Conservation (phyloP, 2,113 vertebrate species). For the Oenanthe melanoleuca region DNA sequence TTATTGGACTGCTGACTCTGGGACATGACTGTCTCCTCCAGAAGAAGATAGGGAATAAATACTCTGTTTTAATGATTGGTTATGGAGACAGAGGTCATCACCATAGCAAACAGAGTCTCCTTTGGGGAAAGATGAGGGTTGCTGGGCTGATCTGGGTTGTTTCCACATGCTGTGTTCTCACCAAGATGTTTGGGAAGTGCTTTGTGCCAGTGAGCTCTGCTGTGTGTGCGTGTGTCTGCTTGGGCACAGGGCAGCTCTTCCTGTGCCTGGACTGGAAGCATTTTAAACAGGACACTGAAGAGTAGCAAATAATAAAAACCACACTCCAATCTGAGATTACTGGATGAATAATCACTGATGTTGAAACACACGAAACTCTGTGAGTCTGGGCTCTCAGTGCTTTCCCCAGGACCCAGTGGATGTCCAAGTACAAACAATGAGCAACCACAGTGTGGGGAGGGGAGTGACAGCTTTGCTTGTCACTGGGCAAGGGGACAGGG, state of each 20-base stretch:
- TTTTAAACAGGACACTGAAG: not conserved
- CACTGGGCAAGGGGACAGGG: not conserved
- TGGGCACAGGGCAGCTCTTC: not conserved
- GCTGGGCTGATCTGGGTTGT: not conserved
- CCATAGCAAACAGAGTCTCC: not conserved
- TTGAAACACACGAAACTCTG: not conserved
- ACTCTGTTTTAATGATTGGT: not conserved
- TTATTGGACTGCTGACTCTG: not conserved
- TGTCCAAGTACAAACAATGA: not conserved
- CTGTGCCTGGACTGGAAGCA: not conserved
- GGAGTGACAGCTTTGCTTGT: not conserved
- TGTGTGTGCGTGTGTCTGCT: accelerated
- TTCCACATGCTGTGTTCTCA: not conserved
- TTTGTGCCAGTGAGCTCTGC: not conserved
- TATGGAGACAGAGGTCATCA: not conserved
- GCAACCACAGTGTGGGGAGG: not conserved
- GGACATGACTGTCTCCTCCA: not conserved
- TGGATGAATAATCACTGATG: slow-evolving; percentile 5
- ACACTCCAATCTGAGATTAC: not conserved
- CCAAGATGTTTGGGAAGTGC: not conserved
- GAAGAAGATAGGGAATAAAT: not conserved
- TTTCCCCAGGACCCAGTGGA: not conserved
- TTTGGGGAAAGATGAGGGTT: not conserved
- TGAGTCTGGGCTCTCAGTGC: not conserved
- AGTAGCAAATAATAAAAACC: slow-evolving; percentile 3